Base-by-base conservation (phyloP, 1,140 invertebrate species). In the Xylocopa sonorina region DNA sequence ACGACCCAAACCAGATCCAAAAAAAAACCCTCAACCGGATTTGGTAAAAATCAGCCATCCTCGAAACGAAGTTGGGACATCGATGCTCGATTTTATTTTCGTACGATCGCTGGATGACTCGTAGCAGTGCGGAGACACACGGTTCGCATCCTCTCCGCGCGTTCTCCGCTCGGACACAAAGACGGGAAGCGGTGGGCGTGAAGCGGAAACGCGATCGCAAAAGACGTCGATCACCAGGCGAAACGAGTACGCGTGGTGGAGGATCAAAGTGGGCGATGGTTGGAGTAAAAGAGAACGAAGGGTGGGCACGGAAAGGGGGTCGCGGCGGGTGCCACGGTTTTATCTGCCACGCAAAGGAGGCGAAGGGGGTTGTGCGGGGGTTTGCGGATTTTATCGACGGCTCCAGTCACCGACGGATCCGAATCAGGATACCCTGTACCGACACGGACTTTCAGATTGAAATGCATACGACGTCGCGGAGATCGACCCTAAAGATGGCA, bases 271-370 rank as follows among this genome's bases (percentile, higher is more conserved):
- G 63, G 64, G 27, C 16, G n/a, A n/a, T n/a, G n/a, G n/a, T n/a
- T n/a, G n/a, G n/a, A n/a, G n/a, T n/a, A n/a, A n/a, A n/a, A n/a
- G n/a, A n/a, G n/a, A n/a, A n/a, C n/a, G n/a, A n/a, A n/a, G n/a
- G n/a, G n/a, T n/a, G n/a, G n/a, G n/a, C n/a, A n/a, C n/a, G 2
- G 9, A 0, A 7, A 1, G n/a, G 57, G 24, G 32, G 16, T 9
- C 4, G 43, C 29, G 6, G 53, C 4, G 29, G 46, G 41, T 38
- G 29, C 29, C 55, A 46, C 29, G 29, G 64, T 57, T 83, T 76
- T 81, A 83, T 83, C 66, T 34, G 71, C 32, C 64, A 68, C 53
- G 50, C 43, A 82, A 80, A 82, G 50, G n/a, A 38, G 48, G 51
- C 14, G 34, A 18, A 29, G 32, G 51, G 58, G 57, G n/a, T n/a